phyloP scores from a whole-genome alignment of 2,797 vertebrate genomes.

The Poeciliopsis paucimaculata region DNA sequence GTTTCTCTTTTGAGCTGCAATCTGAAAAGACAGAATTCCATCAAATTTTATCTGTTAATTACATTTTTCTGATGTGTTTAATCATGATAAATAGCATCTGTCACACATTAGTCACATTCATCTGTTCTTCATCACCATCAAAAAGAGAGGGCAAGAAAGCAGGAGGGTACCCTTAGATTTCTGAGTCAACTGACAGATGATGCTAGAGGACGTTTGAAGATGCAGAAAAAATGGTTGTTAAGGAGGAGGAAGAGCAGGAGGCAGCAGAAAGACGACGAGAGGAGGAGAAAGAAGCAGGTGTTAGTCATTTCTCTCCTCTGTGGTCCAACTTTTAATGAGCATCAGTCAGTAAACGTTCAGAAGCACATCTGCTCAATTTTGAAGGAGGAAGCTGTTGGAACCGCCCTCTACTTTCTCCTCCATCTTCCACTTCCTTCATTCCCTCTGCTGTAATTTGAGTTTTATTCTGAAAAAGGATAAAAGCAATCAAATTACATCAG shows the following conservation, averaged over 20 bases:
- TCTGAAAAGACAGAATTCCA: slow-evolving; percentile 74
- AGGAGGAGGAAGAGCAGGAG: background rate
- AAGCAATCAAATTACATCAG: background rate
- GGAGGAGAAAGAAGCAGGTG: slow-evolving; percentile 46
- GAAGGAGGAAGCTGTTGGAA: background rate
- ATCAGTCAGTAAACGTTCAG: slow-evolving; percentile 56
- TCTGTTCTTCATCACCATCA: slow-evolving; percentile 59
- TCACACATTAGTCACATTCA: slow-evolving; percentile 53
- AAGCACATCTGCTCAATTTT: slow-evolving; percentile 74
- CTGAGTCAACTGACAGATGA: slow-evolving; percentile 12
- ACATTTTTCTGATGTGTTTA: slow-evolving; percentile 51
- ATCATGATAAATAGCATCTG: slow-evolving; percentile 52
- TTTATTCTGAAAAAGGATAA: background rate
- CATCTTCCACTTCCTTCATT: slow-evolving; percentile 3
- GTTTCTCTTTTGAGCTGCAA: slow-evolving; percentile 91
- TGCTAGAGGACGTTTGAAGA: background rate
- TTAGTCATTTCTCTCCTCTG: slow-evolving; percentile 45
- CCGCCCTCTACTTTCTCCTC: slow-evolving; percentile 9
- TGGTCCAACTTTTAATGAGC: slow-evolving; percentile 69
- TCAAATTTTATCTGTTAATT: slow-evolving; percentile 38
- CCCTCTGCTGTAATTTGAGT: background rate
- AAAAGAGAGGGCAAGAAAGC: slow-evolving; percentile 26
- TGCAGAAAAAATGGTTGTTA: background rate
- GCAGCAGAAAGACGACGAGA: background rate
- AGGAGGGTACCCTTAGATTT: slow-evolving; percentile 15